Evolutionary conservation across 1,140 invertebrate genomes (phyloP).

Genomic region (Lepidurus packardi): DNA sequence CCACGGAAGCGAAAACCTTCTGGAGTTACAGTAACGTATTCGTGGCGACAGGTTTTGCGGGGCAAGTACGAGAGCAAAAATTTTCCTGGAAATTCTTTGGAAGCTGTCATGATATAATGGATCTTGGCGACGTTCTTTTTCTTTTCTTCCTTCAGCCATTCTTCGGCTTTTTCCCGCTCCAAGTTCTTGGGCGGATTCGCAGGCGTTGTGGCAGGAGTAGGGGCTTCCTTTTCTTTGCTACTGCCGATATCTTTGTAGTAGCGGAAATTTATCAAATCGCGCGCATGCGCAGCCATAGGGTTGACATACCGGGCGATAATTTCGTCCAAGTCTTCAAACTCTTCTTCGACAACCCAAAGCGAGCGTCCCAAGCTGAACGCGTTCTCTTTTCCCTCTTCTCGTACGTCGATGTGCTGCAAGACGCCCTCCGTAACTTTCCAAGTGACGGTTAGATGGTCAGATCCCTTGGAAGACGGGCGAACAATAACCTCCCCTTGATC

Average conservation of each 20-base stretch:
- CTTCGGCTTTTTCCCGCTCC: slow-evolving; percentile 72
- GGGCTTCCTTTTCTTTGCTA: slow-evolving; percentile 44
- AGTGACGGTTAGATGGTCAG: slow-evolving; percentile 92
- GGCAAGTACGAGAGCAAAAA: slow-evolving; percentile 93
- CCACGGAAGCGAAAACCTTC: slow-evolving; percentile 88
- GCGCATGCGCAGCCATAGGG: slow-evolving; percentile 87
- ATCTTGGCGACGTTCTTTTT: slow-evolving; percentile 78
- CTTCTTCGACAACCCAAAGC: slow-evolving; percentile 78
- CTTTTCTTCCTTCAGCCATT: slow-evolving; percentile 77
- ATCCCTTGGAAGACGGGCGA: slow-evolving; percentile 91
- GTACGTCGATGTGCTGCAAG: slow-evolving; percentile 91
- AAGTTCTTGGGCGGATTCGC: background rate
- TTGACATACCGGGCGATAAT: slow-evolving; percentile 93
- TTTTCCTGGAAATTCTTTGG: slow-evolving; percentile 85
- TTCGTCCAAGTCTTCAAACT: slow-evolving; percentile 98
- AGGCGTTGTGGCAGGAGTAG: background rate
- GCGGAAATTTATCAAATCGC: slow-evolving; percentile 86
- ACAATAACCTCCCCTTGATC: slow-evolving; percentile 96
- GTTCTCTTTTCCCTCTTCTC: slow-evolving; percentile 95
- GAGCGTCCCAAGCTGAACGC: slow-evolving; percentile 87
- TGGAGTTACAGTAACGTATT: slow-evolving; percentile 83
- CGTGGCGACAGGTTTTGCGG: slow-evolving; percentile 72
- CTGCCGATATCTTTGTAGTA: slow-evolving; percentile 68
- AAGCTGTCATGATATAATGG: slow-evolving; percentile 81
- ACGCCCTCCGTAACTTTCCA: slow-evolving; percentile 96